A percentile compares a stretch with the other conserved stretches of the same genome.
phyloP scores from a whole-genome alignment of 2,797 vertebrate species.

The Gadopsis bispinosus region DNA sequence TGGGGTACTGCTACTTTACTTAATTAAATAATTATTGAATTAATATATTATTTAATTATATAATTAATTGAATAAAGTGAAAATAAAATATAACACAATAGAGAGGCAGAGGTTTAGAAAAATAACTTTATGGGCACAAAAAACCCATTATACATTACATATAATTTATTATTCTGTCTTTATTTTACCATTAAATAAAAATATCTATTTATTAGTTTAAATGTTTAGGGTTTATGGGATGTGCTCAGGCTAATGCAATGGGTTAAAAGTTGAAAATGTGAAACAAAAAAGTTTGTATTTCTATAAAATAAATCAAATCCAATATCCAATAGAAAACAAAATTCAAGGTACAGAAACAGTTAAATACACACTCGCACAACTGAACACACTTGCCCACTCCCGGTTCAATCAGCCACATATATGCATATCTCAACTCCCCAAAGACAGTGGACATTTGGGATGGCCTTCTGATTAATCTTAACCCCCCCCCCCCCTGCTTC shows the following conservation, averaged over 20 bases:
- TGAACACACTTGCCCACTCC: conserved; percentile 18
- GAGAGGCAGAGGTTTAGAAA: neutral
- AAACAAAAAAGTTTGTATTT: neutral
- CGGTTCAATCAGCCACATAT: conserved; percentile 75
- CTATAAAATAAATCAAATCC: neutral
- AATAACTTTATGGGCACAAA: neutral
- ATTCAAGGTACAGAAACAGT: neutral
- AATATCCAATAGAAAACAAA: too few species aligned
- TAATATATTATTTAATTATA: too few species aligned
- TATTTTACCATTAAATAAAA: neutral
- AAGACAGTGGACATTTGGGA: conserved; percentile 84
- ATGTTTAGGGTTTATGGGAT: neutral
- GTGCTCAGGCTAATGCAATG: neutral
- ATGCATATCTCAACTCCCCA: conserved; percentile 80
- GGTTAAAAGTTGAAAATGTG: neutral
- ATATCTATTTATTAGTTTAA: neutral
- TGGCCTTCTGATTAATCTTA: conserved; percentile 83
- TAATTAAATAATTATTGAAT: too few species aligned
- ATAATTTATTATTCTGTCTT: neutral
- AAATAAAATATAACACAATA: neutral
- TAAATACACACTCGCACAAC: conserved; percentile 28
- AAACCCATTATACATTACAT: neutral
- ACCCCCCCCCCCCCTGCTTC: conserved; percentile 19
- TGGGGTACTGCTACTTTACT: neutral
- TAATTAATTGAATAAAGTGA: neutral